Evolutionary conservation across 2,797 vertebrate genomes (phyloP).

Genomic region (Pseudochromis fuscus): DNA sequence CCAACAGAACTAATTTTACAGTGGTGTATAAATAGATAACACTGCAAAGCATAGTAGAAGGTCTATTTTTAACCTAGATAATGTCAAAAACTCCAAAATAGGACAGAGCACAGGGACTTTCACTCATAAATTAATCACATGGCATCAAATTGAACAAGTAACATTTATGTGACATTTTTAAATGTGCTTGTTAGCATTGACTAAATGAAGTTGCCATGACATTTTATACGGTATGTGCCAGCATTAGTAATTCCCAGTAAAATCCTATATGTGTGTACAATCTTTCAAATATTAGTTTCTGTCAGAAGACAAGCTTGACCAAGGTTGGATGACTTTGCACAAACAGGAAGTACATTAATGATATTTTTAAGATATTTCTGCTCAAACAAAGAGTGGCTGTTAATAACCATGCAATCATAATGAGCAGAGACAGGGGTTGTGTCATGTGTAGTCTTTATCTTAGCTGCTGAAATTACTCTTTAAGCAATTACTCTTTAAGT

Average conservation of each 20-base stretch:
- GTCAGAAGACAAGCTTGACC: background rate
- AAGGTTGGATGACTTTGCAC: too few relatives aligned
- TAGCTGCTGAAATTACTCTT: background rate
- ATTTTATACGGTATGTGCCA: background rate
- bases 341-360: too few relatives aligned
- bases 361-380: too few relatives aligned
- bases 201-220: background rate
- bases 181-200: constrained; percentile 7
- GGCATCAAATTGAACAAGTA: constrained; percentile 8
- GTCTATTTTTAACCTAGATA: constrained; percentile 64
- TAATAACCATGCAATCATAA: too few relatives aligned
- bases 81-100: constrained; percentile 48
- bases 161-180: constrained; percentile 16
- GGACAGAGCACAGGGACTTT: constrained; percentile 40
- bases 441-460: background rate
- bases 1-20: constrained; percentile 39
- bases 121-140: constrained; percentile 23
- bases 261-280: background rate
- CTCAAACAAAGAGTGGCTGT: background rate
- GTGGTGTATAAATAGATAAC: constrained; percentile 65
- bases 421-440: too few relatives aligned
- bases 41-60: constrained; percentile 42
- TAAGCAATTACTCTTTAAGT: background rate
- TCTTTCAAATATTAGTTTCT: background rate
- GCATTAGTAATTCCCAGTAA: background rate